Percentiles rank a stretch among this genome's conserved stretches.
Conservation (phyloP, 2,797 vertebrate species). For the Semaprochilodus insignis region DNA sequence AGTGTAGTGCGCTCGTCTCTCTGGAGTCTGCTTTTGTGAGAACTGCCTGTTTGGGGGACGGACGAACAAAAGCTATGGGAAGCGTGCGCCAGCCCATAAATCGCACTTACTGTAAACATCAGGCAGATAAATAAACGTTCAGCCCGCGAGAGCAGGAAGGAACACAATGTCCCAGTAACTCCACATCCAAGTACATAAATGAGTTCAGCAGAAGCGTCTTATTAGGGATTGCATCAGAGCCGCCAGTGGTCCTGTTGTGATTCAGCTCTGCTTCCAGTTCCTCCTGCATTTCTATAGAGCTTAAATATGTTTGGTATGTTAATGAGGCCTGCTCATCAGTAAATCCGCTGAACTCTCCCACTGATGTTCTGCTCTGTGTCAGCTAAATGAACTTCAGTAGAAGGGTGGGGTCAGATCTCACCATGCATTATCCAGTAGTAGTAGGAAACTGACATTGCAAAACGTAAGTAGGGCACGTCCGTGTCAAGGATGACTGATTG, state of each 20-base stretch:
- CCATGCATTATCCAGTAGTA: background rate
- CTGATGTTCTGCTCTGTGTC: background rate
- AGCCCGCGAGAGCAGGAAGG: background rate
- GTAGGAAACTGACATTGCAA: background rate
- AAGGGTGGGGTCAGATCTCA: background rate
- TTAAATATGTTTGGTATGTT: conserved; percentile 35
- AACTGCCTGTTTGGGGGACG: background rate
- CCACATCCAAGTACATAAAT: background rate
- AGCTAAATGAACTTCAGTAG: background rate
- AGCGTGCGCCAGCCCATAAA: background rate
- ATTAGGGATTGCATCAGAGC: background rate
- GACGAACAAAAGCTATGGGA: background rate
- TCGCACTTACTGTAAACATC: conserved; percentile 20
- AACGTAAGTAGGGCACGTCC: too few species aligned
- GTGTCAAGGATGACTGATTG: background rate
- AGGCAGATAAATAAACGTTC: conserved; percentile 2
- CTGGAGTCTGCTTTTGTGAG: background rate
- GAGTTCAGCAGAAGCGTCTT: background rate
- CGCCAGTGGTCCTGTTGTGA: background rate
- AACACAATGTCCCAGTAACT: background rate
- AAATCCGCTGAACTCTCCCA: background rate
- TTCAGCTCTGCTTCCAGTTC: background rate
- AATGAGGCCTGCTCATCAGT: conserved; percentile 5
- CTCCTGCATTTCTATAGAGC: background rate
- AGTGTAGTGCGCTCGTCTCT: background rate